Base-by-base conservation (phyloP, 2,113 vertebrate species). In the Spheniscus mendiculus region DNA sequence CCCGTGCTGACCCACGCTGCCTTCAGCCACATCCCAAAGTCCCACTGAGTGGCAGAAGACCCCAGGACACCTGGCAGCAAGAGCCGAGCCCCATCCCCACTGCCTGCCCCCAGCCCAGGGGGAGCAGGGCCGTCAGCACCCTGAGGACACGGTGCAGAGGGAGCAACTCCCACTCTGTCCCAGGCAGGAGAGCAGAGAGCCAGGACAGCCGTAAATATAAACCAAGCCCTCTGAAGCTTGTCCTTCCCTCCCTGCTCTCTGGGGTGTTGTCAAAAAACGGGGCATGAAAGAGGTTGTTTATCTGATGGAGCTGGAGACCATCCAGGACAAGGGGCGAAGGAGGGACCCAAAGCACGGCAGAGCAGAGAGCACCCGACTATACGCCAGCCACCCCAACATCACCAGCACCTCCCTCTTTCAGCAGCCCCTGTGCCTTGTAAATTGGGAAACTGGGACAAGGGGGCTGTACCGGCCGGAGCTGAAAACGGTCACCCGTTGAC, bases 401-500 rank as follows among this genome's bases (percentile, higher is more conserved):
- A 55, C n/a, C 67, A 66, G 42, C 22, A 29, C 9, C 42, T 77
- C 65, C 26, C 9, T 44, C 59, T 45, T 25, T 23, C 80, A 47
- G 40, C 73, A 79, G 42, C 12, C 12, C 38, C 30, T 23, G 8
- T 18, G 38, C n/a, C 29, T 65, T 32, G 27, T 32, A 18, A 38
- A 15, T 1, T 49, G 76, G 15, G 65, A 30, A 62, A 13, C 32
- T 4, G 45, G 29, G 32, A 23, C 10, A n/a, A 42, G 8, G 25
- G 12, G 16, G 11, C 20, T 49, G 12, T 26, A 15, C 29, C 3
- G 3, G 15, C 30, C 0, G 0, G 70, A 79, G 53, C 36, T 36
- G 42, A 10, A 25, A 29, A 55, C 2, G 7, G 29, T 26, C 47
- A 15, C 2, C 4, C 1, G 0, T 14, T 26, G 52, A 16, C 12